Percentiles rank a stretch among this genome's conserved stretches.
These are phyloP conservation scores for Leptinotarsa peninsularis DNA, from an alignment of 2,888 invertebrate genomes.

Conservation along the genomic window DNA sequence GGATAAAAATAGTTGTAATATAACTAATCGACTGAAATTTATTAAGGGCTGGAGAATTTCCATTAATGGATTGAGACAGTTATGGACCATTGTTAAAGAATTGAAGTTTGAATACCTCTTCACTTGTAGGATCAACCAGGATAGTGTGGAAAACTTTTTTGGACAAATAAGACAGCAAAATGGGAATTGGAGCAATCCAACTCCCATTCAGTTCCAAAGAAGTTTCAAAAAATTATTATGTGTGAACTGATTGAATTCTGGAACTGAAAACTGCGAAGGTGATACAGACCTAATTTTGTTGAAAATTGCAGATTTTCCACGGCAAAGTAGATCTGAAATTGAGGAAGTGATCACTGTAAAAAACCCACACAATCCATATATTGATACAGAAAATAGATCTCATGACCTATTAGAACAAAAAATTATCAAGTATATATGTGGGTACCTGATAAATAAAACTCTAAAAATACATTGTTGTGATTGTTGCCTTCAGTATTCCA, in stretches of 20 bases:
- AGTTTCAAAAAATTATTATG: background rate
- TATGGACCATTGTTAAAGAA: conserved; percentile 22
- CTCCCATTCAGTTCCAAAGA: too few relatives aligned
- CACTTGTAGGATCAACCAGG: conserved; percentile 25
- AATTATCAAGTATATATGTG: conserved; percentile 13
- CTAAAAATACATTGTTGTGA: conserved; percentile 10
- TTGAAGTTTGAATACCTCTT: conserved; percentile 14
- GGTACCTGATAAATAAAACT: conserved; percentile 12
- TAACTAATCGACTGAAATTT: background rate
- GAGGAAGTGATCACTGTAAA: background rate
- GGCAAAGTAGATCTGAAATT: conserved; percentile 1
- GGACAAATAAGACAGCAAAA: conserved; percentile 20
- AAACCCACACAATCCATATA: background rate
- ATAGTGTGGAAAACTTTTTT: conserved; percentile 26
- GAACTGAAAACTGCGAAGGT: conserved; percentile 26
- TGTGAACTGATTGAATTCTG: conserved; percentile 24
- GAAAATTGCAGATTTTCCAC: conserved; percentile 15
- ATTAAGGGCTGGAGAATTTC: conserved; percentile 17
- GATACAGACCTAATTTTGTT: conserved; percentile 22
- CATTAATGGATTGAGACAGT: conserved; percentile 16
- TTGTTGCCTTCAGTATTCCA: conserved; percentile 4
- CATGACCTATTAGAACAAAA: conserved; percentile 7
- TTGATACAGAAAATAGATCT: background rate
- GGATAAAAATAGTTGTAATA: background rate
- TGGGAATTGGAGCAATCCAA: background rate